Percentiles rank a stretch among this genome's conserved stretches.
These are phyloP conservation scores for Phrynocephalus guinanensis DNA, from an alignment of 2,797 vertebrate species.

Conservation along the genomic window DNA sequence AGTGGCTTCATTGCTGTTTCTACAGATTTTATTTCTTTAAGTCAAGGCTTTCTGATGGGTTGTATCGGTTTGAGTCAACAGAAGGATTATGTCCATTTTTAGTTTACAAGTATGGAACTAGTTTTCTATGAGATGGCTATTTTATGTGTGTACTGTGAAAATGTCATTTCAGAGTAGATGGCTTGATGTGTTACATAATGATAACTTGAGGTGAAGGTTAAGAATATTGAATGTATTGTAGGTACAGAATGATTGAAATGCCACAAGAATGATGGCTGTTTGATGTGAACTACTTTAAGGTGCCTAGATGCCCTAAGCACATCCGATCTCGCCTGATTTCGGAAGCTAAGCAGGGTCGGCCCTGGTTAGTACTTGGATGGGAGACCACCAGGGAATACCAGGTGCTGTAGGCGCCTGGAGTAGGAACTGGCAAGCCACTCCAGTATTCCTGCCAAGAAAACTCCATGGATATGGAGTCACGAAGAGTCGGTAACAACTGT, in stretches of 20 bases:
- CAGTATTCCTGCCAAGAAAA: too few relatives aligned
- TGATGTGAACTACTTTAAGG: not conserved
- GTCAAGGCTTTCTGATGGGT: too few relatives aligned
- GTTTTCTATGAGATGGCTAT: not conserved
- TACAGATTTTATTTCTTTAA: not conserved
- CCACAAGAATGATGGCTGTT: not conserved
- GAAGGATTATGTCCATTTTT: not conserved
- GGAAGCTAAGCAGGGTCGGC: too few relatives aligned
- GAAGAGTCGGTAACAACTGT: too few relatives aligned
- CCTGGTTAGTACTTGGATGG: too few relatives aligned
- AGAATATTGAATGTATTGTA: not conserved
- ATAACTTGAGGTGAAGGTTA: not conserved
- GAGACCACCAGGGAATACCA: too few relatives aligned
- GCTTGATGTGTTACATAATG: not conserved
- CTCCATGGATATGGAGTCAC: too few relatives aligned
- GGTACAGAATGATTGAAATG: not conserved
- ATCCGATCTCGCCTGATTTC: too few relatives aligned
- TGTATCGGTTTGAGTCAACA: not conserved
- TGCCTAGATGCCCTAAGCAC: too few relatives aligned
- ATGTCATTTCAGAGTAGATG: not conserved
- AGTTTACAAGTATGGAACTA: not conserved
- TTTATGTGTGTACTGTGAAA: not conserved
- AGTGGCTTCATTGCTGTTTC: too few relatives aligned
- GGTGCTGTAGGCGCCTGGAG: too few relatives aligned
- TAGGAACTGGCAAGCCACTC: too few relatives aligned